These are phyloP conservation scores for Melipona quadrifasciata DNA, from an alignment of 1,140 invertebrate genomes.

Conservation along the genomic window DNA sequence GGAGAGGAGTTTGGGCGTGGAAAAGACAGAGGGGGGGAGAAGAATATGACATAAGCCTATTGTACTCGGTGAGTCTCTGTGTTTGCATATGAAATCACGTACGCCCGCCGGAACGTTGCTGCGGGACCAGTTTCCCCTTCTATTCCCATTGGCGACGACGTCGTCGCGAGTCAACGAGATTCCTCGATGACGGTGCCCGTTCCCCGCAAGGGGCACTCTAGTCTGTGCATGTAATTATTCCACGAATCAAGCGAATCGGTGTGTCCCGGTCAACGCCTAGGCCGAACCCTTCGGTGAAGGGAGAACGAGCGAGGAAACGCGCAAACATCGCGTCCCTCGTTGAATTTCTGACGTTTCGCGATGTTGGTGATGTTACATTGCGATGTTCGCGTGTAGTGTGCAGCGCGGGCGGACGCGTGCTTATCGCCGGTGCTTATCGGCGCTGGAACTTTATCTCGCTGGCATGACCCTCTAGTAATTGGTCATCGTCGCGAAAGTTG, in stretches of 20 bases:
- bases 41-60: slow-evolving; percentile 65
- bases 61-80: slow-evolving; percentile 50
- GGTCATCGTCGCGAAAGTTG: slow-evolving; percentile 5
- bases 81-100: slow-evolving; percentile 64
- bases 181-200: slow-evolving; percentile 44
- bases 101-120: slow-evolving; percentile 41
- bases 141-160: slow-evolving; percentile 32
- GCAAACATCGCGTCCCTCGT: background rate
- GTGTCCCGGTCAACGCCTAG: background rate
- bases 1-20: too few relatives aligned
- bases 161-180: slow-evolving; percentile 51
- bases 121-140: slow-evolving; percentile 45
- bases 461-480: background rate
- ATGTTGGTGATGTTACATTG: background rate
- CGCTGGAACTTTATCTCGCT: background rate
- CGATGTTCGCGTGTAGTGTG: background rate
- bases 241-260: background rate
- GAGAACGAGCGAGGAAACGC: background rate
- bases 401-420: background rate
- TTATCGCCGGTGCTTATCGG: slow-evolving; percentile 8
- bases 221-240: slow-evolving; percentile 43
- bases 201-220: background rate
- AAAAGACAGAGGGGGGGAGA: background rate
- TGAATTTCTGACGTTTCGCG: background rate
- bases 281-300: background rate